phyloP scores from a whole-genome alignment of 1,140 invertebrate species.

The Plectrocnemia conspersa region DNA sequence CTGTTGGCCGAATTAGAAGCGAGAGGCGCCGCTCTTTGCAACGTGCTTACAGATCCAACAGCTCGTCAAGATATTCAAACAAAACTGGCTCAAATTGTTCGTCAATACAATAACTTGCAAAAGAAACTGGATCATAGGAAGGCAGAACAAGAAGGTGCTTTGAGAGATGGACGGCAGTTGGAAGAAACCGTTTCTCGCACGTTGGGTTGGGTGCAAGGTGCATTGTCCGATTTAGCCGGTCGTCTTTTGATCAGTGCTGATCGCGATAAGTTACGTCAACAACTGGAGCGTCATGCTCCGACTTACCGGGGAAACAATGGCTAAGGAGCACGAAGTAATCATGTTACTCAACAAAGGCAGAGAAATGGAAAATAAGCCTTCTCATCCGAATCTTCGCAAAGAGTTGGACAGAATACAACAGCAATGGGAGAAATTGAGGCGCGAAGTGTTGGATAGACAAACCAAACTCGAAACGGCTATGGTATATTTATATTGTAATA shows the following conservation, averaged over 20 bases:
- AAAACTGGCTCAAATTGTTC: constrained; percentile 76
- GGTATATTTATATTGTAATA: too few relatives aligned
- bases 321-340: constrained; percentile 88
- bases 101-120: constrained; percentile 79
- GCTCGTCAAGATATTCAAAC: constrained; percentile 85
- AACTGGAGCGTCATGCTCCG: constrained; percentile 83
- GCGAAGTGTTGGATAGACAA: constrained; percentile 78
- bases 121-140: constrained; percentile 85
- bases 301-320: constrained; percentile 83
- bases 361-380: constrained; percentile 51
- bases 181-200: constrained; percentile 80
- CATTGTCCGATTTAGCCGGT: constrained; percentile 69
- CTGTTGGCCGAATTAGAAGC: constrained; percentile 82
- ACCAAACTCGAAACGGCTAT: constrained; percentile 81
- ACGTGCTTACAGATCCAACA: constrained; percentile 85
- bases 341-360: constrained; percentile 89
- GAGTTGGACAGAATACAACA: constrained; percentile 83
- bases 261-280: constrained; percentile 73
- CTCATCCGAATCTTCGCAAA: constrained; percentile 48
- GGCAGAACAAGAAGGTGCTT: constrained; percentile 82
- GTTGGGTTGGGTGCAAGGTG: constrained; percentile 80
- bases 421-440: constrained; percentile 84
- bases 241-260: constrained; percentile 82
- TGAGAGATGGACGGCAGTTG: constrained; percentile 80
- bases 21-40: constrained; percentile 77